phyloP scores from a whole-genome alignment of 2,113 vertebrate genomes.

The Galemys pyrenaicus region DNA sequence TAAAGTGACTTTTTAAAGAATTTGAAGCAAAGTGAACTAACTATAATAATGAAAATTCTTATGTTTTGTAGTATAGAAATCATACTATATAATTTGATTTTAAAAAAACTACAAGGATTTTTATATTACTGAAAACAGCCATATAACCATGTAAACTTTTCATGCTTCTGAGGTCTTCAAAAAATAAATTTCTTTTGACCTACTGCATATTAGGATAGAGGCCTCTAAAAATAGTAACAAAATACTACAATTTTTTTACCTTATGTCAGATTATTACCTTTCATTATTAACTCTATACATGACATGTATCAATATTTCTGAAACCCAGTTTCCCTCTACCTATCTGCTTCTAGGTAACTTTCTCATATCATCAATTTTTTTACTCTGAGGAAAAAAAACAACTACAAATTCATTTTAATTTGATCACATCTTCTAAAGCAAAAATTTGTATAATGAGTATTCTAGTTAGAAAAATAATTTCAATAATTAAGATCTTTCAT shows the following conservation, averaged over 20 bases:
- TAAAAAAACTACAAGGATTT: slow-evolving; percentile 31
- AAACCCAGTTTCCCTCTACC: not conserved
- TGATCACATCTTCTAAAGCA: not conserved
- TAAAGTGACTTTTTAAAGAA: not conserved
- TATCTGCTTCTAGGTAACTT: not conserved
- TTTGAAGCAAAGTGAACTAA: slow-evolving; percentile 9
- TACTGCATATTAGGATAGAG: slow-evolving; percentile 35
- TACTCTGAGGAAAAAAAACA: not conserved
- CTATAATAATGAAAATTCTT: slow-evolving; percentile 44
- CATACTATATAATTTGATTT: slow-evolving; percentile 2
- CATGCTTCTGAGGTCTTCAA: slow-evolving; percentile 35
- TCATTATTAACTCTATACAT: not conserved
- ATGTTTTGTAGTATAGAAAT: slow-evolving; percentile 41
- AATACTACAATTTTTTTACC: not conserved
- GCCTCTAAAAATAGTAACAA: slow-evolving; percentile 10
- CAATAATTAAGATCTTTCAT: not conserved
- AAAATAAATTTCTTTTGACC: slow-evolving; percentile 23
- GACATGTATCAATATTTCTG: not conserved
- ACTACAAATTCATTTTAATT: slow-evolving; percentile 41
- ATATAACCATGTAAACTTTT: slow-evolving; percentile 9
- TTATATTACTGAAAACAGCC: slow-evolving; percentile 11
- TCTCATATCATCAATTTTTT: not conserved
- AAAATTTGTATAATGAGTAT: not conserved
- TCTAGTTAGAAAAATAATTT: not conserved
- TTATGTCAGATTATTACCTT: not conserved